Percentiles rank a stretch among this genome's conserved stretches.
Evolutionary conservation across 2,888 invertebrate genomes (phyloP).

Genomic region (Caenorhabditis sp.): DNA sequence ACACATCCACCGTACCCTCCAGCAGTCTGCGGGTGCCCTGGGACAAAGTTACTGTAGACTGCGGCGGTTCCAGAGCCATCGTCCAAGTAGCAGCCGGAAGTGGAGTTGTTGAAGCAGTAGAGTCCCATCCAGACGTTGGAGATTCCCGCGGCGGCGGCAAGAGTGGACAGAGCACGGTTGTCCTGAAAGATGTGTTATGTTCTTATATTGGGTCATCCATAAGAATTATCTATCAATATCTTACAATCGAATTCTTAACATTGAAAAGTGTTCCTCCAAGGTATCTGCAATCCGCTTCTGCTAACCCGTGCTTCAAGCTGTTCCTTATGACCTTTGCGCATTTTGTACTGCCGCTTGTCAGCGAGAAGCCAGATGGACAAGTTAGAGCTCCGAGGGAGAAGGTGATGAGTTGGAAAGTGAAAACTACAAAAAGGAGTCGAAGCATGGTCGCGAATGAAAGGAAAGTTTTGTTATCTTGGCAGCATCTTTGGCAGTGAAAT

Average conservation of each 20-base stretch:
- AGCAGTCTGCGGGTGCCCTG: conserved; percentile 11
- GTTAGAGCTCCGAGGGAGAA: background rate
- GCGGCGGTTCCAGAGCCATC: conserved; percentile 16
- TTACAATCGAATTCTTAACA: conserved; percentile 32
- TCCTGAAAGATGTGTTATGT: conserved; percentile 4
- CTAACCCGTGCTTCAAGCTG: conserved; percentile 8
- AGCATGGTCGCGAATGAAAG: background rate
- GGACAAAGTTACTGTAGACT: conserved; percentile 14
- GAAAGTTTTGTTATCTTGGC: background rate
- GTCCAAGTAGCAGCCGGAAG: conserved; percentile 25
- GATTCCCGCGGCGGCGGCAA: background rate
- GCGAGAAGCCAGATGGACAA: conserved; percentile 10
- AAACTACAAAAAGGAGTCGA: background rate
- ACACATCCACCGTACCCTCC: conserved; percentile 30
- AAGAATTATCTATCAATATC: no score
- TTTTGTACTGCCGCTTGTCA: background rate
- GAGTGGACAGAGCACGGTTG: conserved; percentile 20
- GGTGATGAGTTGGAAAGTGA: no score
- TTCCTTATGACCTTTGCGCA: conserved; percentile 13
- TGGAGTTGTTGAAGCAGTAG: conserved; percentile 24
- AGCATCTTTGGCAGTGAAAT: no score
- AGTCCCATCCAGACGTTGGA: conserved; percentile 25
- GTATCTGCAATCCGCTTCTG: conserved; percentile 2
- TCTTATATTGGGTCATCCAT: no score
- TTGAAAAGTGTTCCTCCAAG: conserved; percentile 33